A percentile compares a stretch with the other conserved stretches of the same genome.
Evolutionary conservation across 2,113 vertebrate species (phyloP).

Genomic region (Globicephala melas): DNA sequence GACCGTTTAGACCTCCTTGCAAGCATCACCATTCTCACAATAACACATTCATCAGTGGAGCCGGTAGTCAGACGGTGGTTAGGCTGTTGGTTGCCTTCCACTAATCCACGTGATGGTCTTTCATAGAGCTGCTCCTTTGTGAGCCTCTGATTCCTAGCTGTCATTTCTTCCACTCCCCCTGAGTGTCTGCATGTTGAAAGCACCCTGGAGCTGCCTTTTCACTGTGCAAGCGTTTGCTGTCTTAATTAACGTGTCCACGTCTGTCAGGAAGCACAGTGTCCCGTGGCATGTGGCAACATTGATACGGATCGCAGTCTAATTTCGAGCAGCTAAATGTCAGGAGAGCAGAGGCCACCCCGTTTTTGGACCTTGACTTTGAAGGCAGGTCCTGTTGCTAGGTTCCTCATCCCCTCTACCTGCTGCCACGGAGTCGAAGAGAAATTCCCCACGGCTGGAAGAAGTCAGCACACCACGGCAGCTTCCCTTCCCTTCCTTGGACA

Average conservation of each 20-base stretch:
- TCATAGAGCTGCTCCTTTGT: not conserved
- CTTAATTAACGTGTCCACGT: not conserved
- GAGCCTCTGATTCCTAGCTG: not conserved
- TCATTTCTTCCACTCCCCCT: fast-evolving
- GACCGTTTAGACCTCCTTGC: not conserved
- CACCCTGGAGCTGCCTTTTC: not conserved
- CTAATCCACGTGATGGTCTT: fast-evolving
- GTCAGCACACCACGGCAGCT: too few relatives aligned
- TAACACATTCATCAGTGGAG: not conserved
- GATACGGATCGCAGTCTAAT: not conserved
- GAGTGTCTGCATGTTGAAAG: not conserved
- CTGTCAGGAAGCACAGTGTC: not conserved
- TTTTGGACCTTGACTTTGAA: not conserved
- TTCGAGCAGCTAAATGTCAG: not conserved
- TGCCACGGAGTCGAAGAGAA: not conserved
- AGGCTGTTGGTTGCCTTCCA: not conserved
- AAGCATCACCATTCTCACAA: fast-evolving
- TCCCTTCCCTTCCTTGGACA: not conserved
- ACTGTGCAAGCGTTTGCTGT: fast-evolving
- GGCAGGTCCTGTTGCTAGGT: not conserved
- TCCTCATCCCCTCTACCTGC: not conserved
- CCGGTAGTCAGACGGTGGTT: fast-evolving
- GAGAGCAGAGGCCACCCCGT: not conserved
- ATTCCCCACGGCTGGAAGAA: not conserved
- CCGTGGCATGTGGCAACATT: fast-evolving